These are phyloP conservation scores for Nasonia vitripennis DNA, from an alignment of 1,140 invertebrate species.

Conservation along the genomic window DNA sequence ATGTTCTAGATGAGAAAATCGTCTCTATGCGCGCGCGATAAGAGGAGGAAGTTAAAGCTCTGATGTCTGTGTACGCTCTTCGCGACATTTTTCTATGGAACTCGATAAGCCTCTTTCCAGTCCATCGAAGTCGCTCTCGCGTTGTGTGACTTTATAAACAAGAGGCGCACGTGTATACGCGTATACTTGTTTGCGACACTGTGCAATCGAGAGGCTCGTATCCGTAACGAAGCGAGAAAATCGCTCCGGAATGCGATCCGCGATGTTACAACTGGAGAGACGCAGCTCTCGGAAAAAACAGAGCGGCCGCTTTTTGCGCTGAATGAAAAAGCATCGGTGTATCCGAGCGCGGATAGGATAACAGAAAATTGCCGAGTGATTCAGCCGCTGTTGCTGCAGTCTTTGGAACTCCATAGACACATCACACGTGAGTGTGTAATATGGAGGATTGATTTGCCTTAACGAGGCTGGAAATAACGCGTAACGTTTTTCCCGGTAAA, in stretches of 20 bases:
- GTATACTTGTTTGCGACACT: background rate
- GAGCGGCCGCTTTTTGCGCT: background rate
- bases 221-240: conserved; percentile 41
- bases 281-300: background rate
- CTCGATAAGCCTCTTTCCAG: background rate
- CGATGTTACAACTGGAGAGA: background rate
- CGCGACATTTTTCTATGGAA: too few species aligned
- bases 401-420: too few species aligned
- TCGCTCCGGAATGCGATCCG: conserved; percentile 36
- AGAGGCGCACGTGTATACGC: too few species aligned
- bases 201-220: background rate
- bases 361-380: conserved; percentile 14
- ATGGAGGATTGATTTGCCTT: too few species aligned
- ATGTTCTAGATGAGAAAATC: background rate
- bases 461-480: too few species aligned
- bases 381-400: background rate
- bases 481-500: too few species aligned
- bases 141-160: background rate
- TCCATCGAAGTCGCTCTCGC: background rate
- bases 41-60: too few species aligned
- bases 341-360: background rate
- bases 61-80: too few species aligned
- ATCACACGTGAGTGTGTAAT: too few species aligned
- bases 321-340: background rate
- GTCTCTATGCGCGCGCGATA: too few species aligned